Evolutionary conservation across 2,113 vertebrate genomes (phyloP).

Genomic region (Leucopternis melanops): DNA sequence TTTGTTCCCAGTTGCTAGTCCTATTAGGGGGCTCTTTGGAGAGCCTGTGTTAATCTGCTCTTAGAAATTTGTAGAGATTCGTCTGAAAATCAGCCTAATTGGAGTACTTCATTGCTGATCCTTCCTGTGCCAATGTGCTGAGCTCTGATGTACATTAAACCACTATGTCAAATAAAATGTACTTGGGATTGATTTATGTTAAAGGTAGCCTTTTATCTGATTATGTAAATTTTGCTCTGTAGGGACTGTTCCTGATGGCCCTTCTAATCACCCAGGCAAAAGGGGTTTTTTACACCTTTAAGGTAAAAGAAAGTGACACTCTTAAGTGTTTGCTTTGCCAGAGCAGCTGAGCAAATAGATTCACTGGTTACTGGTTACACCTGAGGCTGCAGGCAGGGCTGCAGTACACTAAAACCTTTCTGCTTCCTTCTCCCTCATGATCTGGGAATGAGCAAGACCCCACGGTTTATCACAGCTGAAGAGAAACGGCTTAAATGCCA

Average conservation of each 20-base stretch:
- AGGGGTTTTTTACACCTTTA: background rate
- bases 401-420: background rate
- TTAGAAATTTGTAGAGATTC: background rate
- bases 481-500: background rate
- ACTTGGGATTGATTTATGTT: background rate
- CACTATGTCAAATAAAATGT: background rate
- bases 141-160: background rate
- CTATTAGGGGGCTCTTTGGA: background rate
- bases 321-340: background rate
- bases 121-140: background rate
- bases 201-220: background rate
- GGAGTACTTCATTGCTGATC: background rate
- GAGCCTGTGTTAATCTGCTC: background rate
- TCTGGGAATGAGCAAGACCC: background rate
- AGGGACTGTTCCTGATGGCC: background rate
- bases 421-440: background rate
- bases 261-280: background rate
- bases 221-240: background rate
- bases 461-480: background rate
- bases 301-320: background rate
- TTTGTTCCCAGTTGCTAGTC: background rate
- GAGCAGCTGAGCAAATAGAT: background rate
- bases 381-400: background rate
- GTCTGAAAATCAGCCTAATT: background rate
- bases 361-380: background rate